A percentile compares a stretch with the other conserved stretches of the same genome.
Conservation (phyloP, 2,113 vertebrate species). For the Bubalus kerabau region DNA sequence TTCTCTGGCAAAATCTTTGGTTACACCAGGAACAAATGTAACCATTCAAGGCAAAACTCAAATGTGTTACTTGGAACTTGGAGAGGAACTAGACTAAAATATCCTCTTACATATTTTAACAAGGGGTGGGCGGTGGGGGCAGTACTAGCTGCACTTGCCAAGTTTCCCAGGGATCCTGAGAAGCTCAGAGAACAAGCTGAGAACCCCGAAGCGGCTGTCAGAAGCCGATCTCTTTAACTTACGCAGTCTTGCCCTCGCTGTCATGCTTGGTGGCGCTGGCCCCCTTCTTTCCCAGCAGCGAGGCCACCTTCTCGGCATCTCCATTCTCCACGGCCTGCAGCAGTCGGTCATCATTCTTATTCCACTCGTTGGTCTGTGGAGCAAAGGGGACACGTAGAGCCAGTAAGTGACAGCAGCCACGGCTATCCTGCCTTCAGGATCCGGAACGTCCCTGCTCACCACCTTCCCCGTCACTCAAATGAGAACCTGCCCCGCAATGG, state of each 20-base stretch:
- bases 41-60: neutral
- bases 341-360: constrained; percentile 96
- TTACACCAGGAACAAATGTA: neutral
- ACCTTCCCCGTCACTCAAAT: neutral
- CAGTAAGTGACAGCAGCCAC: neutral
- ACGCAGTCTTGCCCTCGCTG: constrained; percentile 95
- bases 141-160: neutral
- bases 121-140: neutral
- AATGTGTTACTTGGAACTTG: neutral
- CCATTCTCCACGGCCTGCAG: constrained; percentile 96
- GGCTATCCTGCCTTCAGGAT: rapidly evolving
- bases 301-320: constrained; percentile 91
- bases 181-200: neutral
- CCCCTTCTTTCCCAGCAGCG: constrained; percentile 94
- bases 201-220: neutral
- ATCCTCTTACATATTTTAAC: neutral
- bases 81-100: neutral
- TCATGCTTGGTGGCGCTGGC: constrained; percentile 92
- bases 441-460: rapidly evolving
- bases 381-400: constrained; percentile 32
- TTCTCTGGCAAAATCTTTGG: neutral
- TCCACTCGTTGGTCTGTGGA: constrained; percentile 93
- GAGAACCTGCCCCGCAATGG: neutral
- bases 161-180: neutral
- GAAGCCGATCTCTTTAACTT: constrained; percentile 75